Base-by-base conservation (phyloP, 2,888 invertebrate genomes). In the Tachystola acroxantha region DNA sequence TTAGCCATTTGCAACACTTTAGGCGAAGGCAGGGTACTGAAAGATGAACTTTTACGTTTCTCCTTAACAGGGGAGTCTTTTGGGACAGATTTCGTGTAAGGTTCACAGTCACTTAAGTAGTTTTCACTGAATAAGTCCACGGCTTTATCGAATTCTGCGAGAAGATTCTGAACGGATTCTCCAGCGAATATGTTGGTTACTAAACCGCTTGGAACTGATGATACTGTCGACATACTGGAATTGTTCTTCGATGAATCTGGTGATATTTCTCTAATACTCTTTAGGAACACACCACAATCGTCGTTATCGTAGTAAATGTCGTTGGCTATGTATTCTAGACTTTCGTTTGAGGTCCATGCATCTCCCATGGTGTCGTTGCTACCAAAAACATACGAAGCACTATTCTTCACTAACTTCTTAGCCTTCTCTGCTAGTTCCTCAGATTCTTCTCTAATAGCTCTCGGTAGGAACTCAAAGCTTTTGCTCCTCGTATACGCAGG, bases 51-150 rank as follows among this genome's bases (percentile, higher is more conserved):
- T 46, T 70, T 79, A 2, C 85, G 57, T 38, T 80, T 81, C 42
- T 76, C 71, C 14, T 53, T 48, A 1, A 64, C 41, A 1, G 61
- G 47, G 13, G 70, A 39, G 3, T 54, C 47, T 11, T 57, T 51
- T 12, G 52, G 32, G 0, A 39, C 50, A 0, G 74, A 57, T 43
- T 71, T 75, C 0, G 82, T 82, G 28, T 87, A 87, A 0, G 81
- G 70, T 48, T 87, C 86, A 45, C 78, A 67, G 55, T 87, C 86
- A 62, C 86, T 87, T 24, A 73, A 39, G 42, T 86, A 86, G 44
- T 59, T 78, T 48, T 86, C 86, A 50, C 78, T 76, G 41, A 87
- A 85, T 56, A 80, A 45, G 19, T 84, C 84, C n/a, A 85, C 75
- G 0, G 80, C 67, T 55, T 75, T 81, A 10, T 84, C 62, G 44